These are phyloP conservation scores for Manduca sexta DNA, from an alignment of 1,140 invertebrate genomes.

Conservation along the genomic window DNA sequence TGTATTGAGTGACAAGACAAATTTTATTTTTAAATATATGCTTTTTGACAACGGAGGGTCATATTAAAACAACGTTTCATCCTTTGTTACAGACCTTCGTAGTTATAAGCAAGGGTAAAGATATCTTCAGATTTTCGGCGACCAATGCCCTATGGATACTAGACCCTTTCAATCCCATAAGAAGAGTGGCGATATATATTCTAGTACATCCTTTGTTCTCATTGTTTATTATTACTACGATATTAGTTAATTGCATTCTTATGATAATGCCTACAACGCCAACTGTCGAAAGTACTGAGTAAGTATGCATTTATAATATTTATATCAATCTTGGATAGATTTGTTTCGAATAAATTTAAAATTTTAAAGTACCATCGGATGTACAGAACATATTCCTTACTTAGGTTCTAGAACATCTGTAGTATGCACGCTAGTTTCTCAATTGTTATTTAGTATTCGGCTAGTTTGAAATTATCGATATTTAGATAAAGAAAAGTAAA, in stretches of 20 bases:
- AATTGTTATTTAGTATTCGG: slow-evolving; percentile 55
- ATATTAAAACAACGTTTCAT: background rate
- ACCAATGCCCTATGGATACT: slow-evolving; percentile 96
- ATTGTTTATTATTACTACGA: slow-evolving; percentile 97
- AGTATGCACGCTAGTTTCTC: slow-evolving; percentile 69
- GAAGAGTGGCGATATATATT: slow-evolving; percentile 97
- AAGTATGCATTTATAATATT: slow-evolving; percentile 74
- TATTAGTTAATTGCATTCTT: slow-evolving; percentile 97
- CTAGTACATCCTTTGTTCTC: slow-evolving; percentile 98
- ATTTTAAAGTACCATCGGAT: slow-evolving; percentile 19
- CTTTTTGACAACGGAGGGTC: too few species aligned
- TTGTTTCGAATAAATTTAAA: slow-evolving; percentile 11
- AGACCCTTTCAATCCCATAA: slow-evolving; percentile 97
- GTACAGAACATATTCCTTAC: slow-evolving; percentile 12
- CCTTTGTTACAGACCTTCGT: slow-evolving; percentile 92
- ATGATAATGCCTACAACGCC: slow-evolving; percentile 97
- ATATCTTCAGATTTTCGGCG: slow-evolving; percentile 98
- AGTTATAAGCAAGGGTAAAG: slow-evolving; percentile 98
- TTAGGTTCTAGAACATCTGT: slow-evolving; percentile 42
- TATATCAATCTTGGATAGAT: background rate
- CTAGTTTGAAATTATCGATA: slow-evolving; percentile 45
- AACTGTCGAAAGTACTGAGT: slow-evolving; percentile 97
- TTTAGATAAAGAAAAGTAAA: slow-evolving; percentile 18
- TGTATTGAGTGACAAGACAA: too few species aligned
- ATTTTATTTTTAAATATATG: too few species aligned